Conservation (phyloP, 2,113 vertebrate species). For the Hoplias malabaricus region DNA sequence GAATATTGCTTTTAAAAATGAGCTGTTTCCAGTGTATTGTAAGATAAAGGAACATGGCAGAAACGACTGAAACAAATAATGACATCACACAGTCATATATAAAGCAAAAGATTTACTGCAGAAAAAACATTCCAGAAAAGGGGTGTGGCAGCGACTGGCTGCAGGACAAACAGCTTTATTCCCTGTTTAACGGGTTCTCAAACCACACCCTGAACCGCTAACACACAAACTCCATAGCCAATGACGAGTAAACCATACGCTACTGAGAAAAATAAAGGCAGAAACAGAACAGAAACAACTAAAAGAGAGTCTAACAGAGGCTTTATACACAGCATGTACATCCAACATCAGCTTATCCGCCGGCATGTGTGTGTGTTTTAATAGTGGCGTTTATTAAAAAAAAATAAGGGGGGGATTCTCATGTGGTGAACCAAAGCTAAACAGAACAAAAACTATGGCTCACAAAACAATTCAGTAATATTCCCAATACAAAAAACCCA, state of each 20-base stretch:
- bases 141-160: not conserved
- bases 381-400: slow-evolving; percentile 6
- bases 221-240: not conserved
- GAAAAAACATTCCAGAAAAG: slow-evolving; percentile 39
- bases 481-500: not conserved
- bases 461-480: not conserved
- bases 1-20: too few relatives aligned
- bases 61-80: not conserved
- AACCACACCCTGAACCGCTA: not conserved
- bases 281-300: not conserved
- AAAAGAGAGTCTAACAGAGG: not conserved
- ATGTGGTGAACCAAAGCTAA: not conserved
- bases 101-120: slow-evolving; percentile 75
- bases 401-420: not conserved
- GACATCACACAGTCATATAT: slow-evolving; percentile 48
- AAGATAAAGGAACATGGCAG: too few relatives aligned
- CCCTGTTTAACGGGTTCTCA: not conserved
- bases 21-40: too few relatives aligned
- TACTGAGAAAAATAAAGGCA: not conserved
- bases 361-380: slow-evolving; percentile 1
- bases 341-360: not conserved
- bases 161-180: not conserved
- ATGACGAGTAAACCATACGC: not conserved
- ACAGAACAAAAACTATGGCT: not conserved
- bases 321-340: slow-evolving; percentile 20